A percentile compares a stretch with the other conserved stretches of the same genome.
Evolutionary conservation across 2,888 invertebrate genomes (phyloP).

Genomic region (Cetonia aurata): DNA sequence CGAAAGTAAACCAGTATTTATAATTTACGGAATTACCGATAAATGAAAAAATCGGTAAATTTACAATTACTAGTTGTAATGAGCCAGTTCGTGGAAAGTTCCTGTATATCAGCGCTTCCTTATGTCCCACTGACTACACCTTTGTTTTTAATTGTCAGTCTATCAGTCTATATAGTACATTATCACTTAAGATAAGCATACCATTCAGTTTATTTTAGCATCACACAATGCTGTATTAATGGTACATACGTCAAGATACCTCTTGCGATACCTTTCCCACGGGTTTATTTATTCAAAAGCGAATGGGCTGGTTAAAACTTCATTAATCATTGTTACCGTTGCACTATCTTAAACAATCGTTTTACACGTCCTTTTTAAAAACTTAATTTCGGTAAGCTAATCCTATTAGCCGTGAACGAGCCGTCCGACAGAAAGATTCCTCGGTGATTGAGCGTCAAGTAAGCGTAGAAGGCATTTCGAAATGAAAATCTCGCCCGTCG

Average conservation of each 20-base stretch:
- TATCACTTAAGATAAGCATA: too few species aligned
- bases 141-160: too few species aligned
- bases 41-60: too few species aligned
- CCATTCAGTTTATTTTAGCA: too few species aligned
- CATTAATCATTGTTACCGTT: constrained; percentile 41
- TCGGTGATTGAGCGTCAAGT: constrained; percentile 35
- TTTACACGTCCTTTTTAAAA: constrained; percentile 40
- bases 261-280: constrained; percentile 19
- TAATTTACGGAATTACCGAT: too few species aligned
- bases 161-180: too few species aligned
- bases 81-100: too few species aligned
- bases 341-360: constrained; percentile 36
- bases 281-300: constrained; percentile 33
- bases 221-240: background rate
- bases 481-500: background rate
- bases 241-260: background rate
- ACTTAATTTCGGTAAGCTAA: constrained; percentile 40
- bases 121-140: too few species aligned
- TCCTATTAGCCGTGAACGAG: constrained; percentile 38
- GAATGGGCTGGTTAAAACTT: constrained; percentile 34
- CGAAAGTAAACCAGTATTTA: too few species aligned
- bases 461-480: constrained; percentile 23
- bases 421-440: constrained; percentile 14
- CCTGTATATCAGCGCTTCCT: too few species aligned
- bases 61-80: too few species aligned